phyloP scores from a whole-genome alignment of 2,888 invertebrate species.

The Lithophane ornitopus region DNA sequence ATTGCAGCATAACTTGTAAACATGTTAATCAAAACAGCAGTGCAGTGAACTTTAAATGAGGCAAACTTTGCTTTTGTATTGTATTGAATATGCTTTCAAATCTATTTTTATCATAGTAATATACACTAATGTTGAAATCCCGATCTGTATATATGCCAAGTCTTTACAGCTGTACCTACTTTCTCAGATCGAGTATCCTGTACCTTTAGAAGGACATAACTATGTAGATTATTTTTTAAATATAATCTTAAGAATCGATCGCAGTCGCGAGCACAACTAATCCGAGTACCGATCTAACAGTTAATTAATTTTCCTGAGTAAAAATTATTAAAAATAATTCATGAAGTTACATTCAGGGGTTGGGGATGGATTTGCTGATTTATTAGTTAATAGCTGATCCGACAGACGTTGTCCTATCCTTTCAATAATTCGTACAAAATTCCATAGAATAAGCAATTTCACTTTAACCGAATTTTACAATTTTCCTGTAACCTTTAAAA shows the following conservation, averaged over 20 bases:
- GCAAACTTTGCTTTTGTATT: background rate
- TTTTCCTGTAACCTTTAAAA: too few relatives aligned
- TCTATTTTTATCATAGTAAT: conserved; percentile 7
- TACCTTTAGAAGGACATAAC: background rate
- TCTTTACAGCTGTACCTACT: background rate
- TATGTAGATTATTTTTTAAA: too few relatives aligned
- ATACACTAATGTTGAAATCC: background rate
- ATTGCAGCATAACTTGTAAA: conserved; percentile 13
- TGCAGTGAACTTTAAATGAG: conserved; percentile 5
- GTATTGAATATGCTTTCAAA: conserved; percentile 10
- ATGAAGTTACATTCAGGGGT: background rate
- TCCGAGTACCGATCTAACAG: background rate
- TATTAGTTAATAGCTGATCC: background rate
- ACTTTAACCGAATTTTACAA: too few relatives aligned
- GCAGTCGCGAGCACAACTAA: background rate
- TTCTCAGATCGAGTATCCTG: background rate
- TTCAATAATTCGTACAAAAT: too few relatives aligned
- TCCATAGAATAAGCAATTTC: too few relatives aligned
- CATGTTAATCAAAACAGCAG: conserved; percentile 15
- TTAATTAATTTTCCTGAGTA: background rate
- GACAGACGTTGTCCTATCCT: background rate
- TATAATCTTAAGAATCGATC: background rate
- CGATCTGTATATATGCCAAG: background rate
- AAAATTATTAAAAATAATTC: background rate
- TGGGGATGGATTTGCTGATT: background rate